Conservation (phyloP, 2,113 vertebrate genomes). For the Miniopterus natalensis region DNA sequence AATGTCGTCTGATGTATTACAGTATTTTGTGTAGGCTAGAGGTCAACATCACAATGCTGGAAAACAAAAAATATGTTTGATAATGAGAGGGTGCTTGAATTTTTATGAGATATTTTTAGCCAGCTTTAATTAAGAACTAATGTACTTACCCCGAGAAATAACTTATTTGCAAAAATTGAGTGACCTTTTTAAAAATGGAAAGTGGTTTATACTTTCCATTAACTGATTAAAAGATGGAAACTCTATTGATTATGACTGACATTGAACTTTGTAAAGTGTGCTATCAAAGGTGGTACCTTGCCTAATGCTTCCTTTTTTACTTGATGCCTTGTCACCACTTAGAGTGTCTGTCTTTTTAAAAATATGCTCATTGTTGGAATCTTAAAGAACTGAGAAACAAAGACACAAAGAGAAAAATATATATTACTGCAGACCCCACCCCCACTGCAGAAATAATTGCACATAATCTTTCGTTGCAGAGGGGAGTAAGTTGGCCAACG, state of each 20-base stretch:
- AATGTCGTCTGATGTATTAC: background rate
- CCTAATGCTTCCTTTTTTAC: background rate
- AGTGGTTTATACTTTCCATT: background rate
- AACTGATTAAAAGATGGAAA: background rate
- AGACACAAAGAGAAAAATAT: background rate
- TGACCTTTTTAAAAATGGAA: background rate
- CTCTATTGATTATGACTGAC: background rate
- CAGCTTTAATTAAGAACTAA: background rate
- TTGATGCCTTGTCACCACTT: background rate
- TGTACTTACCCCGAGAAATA: background rate
- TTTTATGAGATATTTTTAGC: background rate
- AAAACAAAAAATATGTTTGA: background rate
- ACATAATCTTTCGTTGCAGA: background rate
- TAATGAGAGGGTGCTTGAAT: background rate
- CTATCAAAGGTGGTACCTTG: fast-evolving
- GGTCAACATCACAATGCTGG: background rate
- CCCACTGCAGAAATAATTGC: background rate
- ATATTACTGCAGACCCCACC: background rate
- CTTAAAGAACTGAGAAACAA: background rate
- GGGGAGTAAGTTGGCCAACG: background rate
- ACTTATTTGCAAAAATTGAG: background rate
- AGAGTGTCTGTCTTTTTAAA: background rate
- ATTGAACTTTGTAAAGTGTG: background rate
- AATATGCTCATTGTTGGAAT: background rate
- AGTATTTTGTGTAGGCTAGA: background rate